Conservation (phyloP, 2,888 invertebrate species). For the Bruchidius siliquastri region DNA sequence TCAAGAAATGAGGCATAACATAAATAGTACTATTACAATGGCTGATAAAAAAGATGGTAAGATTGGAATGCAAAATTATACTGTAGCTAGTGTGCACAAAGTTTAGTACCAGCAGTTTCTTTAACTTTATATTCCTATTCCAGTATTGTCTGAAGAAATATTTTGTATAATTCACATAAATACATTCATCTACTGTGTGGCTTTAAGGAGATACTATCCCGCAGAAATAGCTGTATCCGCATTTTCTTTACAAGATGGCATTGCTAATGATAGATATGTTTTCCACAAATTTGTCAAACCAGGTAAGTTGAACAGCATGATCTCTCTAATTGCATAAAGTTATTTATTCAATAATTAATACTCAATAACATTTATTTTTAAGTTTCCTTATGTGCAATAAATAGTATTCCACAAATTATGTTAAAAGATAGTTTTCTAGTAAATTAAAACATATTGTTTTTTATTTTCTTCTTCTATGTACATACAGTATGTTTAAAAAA, state of each 20-base stretch:
- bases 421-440: too few relatives aligned
- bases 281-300: conserved; percentile 29
- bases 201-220: conserved; percentile 22
- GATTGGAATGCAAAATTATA: not conserved
- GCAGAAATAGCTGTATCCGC: conserved; percentile 30
- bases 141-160: conserved; percentile 22
- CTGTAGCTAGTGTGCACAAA: not conserved
- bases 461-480: too few relatives aligned
- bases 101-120: not conserved
- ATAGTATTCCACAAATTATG: too few relatives aligned
- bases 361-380: too few relatives aligned
- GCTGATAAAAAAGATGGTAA: conserved; percentile 14
- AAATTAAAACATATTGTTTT: too few relatives aligned
- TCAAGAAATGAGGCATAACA: conserved; percentile 25
- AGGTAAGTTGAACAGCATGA: conserved; percentile 21
- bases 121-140: too few relatives aligned
- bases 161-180: conserved; percentile 34
- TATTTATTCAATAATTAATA: too few relatives aligned
- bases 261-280: conserved; percentile 23
- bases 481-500: too few relatives aligned
- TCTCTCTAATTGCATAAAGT: too few relatives aligned
- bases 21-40: conserved; percentile 15
- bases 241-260: conserved; percentile 32
- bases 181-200: conserved; percentile 23
- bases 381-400: too few relatives aligned